Conservation (phyloP, 2,113 vertebrate species). For the Vidua chalybeata region DNA sequence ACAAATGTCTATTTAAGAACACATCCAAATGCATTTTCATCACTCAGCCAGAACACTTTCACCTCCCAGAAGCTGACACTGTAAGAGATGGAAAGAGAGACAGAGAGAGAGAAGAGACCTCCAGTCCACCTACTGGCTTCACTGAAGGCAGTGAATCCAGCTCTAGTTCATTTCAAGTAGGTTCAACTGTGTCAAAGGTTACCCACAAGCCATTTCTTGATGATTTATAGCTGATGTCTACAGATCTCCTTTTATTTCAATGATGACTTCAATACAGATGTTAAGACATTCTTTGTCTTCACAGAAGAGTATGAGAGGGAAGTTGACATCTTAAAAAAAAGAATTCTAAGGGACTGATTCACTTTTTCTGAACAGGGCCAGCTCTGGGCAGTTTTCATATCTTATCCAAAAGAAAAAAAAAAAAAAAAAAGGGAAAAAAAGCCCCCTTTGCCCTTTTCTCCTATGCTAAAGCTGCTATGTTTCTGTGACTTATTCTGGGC, state of each 20-base stretch:
- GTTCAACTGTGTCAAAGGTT: conserved; percentile 63
- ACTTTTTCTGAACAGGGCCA: conserved; percentile 39
- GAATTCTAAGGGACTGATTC: not conserved
- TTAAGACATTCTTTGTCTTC: conserved; percentile 62
- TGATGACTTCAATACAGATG: conserved; percentile 54
- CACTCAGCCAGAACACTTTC: conserved; percentile 35
- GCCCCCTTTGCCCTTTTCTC: not conserved
- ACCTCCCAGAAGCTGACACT: conserved; percentile 53
- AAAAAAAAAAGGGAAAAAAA: not conserved
- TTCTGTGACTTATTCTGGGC: conserved; percentile 55
- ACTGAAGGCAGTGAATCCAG: conserved; percentile 58
- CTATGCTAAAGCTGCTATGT: not conserved
- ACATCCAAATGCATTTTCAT: conserved; percentile 52
- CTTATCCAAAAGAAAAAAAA: not conserved
- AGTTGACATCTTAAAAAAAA: conserved; percentile 44
- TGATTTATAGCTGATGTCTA: conserved; percentile 65
- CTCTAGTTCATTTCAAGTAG: conserved; percentile 61
- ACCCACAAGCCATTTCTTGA: conserved; percentile 62
- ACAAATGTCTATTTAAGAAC: conserved; percentile 61
- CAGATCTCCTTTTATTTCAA: conserved; percentile 69
- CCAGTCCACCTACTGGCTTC: conserved; percentile 56
- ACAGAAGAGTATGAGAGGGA: conserved; percentile 3
- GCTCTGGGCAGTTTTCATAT: conserved; percentile 49
- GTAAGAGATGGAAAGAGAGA: conserved; percentile 22
- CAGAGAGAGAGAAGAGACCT: not conserved